These are phyloP conservation scores for Lasiurus cinereus DNA, from an alignment of 2,113 vertebrate species.

Conservation along the genomic window DNA sequence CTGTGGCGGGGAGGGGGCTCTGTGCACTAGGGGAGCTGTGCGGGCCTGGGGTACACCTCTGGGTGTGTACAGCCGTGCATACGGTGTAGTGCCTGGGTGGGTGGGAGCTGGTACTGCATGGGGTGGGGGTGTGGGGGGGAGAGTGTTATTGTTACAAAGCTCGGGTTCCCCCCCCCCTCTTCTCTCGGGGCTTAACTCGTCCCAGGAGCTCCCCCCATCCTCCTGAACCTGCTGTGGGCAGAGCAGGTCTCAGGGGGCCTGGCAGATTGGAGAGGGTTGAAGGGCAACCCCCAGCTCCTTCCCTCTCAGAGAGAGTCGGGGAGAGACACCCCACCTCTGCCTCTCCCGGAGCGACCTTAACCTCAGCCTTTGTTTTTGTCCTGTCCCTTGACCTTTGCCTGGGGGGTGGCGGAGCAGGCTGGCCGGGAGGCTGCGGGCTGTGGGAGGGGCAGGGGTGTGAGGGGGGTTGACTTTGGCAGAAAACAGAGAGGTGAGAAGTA, in stretches of 20 bases:
- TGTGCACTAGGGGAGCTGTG: neutral
- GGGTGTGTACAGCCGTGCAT: neutral
- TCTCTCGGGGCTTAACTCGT: neutral
- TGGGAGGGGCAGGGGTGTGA: neutral
- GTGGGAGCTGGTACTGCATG: neutral
- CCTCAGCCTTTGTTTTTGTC: constrained; percentile 48
- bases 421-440: neutral
- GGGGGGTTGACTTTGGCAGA: neutral
- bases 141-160: constrained; percentile 40
- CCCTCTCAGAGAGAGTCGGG: neutral
- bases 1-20: neutral
- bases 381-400: constrained; percentile 71
- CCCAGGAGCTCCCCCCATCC: neutral
- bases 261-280: neutral
- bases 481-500: neutral
- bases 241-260: neutral
- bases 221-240: neutral
- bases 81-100: neutral
- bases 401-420: neutral
- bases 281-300: neutral
- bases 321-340: neutral
- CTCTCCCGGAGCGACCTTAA: neutral
- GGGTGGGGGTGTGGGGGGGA: too few species aligned
- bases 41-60: constrained; percentile 1
- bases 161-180: neutral